Base-by-base conservation (phyloP, 64 coral and sea anemone genomes). In the Montipora foliosa region DNA sequence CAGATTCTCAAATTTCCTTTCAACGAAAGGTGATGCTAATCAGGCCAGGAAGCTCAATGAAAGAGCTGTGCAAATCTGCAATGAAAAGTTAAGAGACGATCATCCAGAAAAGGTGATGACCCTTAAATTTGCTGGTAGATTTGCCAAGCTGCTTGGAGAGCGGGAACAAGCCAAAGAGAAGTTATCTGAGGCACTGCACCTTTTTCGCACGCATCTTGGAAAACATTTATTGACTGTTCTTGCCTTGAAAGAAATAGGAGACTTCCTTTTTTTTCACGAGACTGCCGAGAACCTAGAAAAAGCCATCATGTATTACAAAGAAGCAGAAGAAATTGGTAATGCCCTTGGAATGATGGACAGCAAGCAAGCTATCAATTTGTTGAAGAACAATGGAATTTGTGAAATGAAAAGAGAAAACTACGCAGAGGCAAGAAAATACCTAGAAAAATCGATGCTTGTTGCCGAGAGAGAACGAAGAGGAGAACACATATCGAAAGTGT, bases 361-460 rank as follows among this genome's bases (percentile, higher is more conserved):
- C 77, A 90, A 79, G 15, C 59, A 79, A 17, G 70, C 15, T 13
- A 55, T 90, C 17, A 6, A 49, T 2, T 67, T 79, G 7, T 19
- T 90, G 16, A 81, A 71, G 53, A 80, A 90, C 89, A 52, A 14
- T 70, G 89, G 60, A 68, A 16, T 44, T 12, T 69, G 76, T 71
- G 21, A 55, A 5, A 71, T 58, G 20, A 48, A 37, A 2, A 52
- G 50, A 69, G 8, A 17, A 25, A 69, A 71, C 64, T 90, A 29
- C 9, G 1, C 24, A 25, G 89, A 90, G 13, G 79, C 58, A 14
- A 72, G 6, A 37, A 5, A 16, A 16, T 29, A 69, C 15, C 37
- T 90, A 5, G 47, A 52, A 70, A 68, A 22, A 16, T 77, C 77
- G 1, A 9, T 9, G 12, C 6, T 3, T 52, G 50, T 90, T 19